Conservation (phyloP, 2,888 invertebrate species). For the Eristalis pertinax region DNA sequence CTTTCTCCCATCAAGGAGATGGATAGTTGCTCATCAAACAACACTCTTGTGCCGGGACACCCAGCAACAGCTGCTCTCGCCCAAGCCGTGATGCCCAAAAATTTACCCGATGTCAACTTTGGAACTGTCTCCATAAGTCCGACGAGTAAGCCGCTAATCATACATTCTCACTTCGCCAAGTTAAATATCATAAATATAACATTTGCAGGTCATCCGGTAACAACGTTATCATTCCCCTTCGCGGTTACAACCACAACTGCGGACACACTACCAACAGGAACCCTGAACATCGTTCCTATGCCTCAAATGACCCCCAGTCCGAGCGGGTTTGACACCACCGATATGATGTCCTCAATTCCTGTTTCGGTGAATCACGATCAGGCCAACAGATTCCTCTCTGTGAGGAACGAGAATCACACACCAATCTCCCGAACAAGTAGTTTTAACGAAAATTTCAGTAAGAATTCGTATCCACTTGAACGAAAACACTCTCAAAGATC, state of each 20-base stretch:
- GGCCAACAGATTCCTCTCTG: constrained; percentile 75
- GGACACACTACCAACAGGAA: constrained; percentile 77
- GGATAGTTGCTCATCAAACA: constrained; percentile 89
- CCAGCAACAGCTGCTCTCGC: constrained; percentile 90
- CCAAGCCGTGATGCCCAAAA: constrained; percentile 86
- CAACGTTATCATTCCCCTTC: constrained; percentile 80
- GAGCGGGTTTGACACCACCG: constrained; percentile 75
- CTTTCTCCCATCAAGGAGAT: constrained; percentile 92
- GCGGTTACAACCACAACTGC: constrained; percentile 78
- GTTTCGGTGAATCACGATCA: constrained; percentile 74
- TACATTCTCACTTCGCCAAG: neutral
- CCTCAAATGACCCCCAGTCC: constrained; percentile 77
- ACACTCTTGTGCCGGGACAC: constrained; percentile 87
- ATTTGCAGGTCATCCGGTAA: constrained; percentile 72
- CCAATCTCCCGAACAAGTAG: constrained; percentile 79
- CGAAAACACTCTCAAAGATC: constrained; percentile 76
- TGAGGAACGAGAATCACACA: constrained; percentile 76
- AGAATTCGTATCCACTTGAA: constrained; percentile 76
- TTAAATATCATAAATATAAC: neutral
- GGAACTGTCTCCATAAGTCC: constrained; percentile 53
- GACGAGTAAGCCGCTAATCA: constrained; percentile 40
- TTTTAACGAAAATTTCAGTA: constrained; percentile 76
- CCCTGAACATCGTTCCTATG: constrained; percentile 78
- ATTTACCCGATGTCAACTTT: constrained; percentile 74
- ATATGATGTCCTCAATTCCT: constrained; percentile 78